These are phyloP conservation scores for Xenopus petersii DNA, from an alignment of 2,797 vertebrate species.

Conservation along the genomic window DNA sequence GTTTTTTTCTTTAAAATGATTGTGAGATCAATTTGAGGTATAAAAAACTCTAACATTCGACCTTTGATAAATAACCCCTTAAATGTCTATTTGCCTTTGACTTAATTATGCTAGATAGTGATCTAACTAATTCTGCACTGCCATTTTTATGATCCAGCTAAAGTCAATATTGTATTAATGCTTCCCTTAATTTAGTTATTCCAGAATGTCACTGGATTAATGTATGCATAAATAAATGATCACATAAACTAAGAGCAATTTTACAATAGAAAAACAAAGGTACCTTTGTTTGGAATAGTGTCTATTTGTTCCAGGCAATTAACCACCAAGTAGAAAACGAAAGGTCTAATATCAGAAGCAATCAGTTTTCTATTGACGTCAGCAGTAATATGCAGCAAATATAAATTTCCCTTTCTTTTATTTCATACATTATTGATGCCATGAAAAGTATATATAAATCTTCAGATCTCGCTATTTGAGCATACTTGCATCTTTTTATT, in stretches of 20 bases:
- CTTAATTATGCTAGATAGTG: too few relatives aligned
- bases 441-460: constrained; percentile 54
- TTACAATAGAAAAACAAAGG: constrained; percentile 23
- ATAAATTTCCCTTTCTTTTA: constrained; percentile 57
- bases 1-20: too few relatives aligned
- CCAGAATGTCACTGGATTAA: too few relatives aligned
- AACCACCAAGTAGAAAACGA: constrained; percentile 53
- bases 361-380: constrained; percentile 58
- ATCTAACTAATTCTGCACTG: too few relatives aligned
- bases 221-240: too few relatives aligned
- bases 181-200: too few relatives aligned
- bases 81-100: too few relatives aligned
- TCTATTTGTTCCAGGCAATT: constrained; percentile 53
- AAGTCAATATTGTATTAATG: too few relatives aligned
- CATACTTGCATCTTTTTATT: constrained; percentile 16
- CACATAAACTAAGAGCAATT: constrained; percentile 25
- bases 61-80: too few relatives aligned
- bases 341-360: constrained; percentile 63
- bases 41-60: too few relatives aligned
- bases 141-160: too few relatives aligned
- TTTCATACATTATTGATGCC: constrained; percentile 40
- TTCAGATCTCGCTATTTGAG: constrained; percentile 3
- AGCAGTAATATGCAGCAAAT: constrained; percentile 58
- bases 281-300: constrained; percentile 5
- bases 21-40: too few relatives aligned